Evolutionary conservation across 2,797 vertebrate species (phyloP), one percentile per base, ranked within the genome.

Genomic region (Ambastaia sidthimunki): DNA sequence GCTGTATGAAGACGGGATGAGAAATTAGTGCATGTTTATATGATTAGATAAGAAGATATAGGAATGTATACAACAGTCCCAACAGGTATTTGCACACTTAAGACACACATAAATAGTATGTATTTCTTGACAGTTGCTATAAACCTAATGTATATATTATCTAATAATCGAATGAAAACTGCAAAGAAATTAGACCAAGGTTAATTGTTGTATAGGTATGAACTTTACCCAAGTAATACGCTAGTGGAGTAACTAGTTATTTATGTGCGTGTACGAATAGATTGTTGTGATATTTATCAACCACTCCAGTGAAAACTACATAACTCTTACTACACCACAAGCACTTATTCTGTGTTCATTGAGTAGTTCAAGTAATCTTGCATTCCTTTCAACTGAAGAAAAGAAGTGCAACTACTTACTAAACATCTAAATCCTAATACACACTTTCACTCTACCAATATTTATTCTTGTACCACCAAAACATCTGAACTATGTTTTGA

Each of bases 351-450:
- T 7, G 1, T 74, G 15, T 60, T 59, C 71, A 31, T 25, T 62
- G n/a, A 59, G 44, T 21, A 63, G 59, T 31, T 48, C 41, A 10
- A 50, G 44, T 63, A 63, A 63, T 34, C 12, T 23, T 18, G 44
- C 71, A 73, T 73, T 73, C 71, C 55, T 60, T 18, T 18, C 10
- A 47, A 12, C 55, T 19, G 15, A 60, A 7, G 5, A 28, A 62
- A 59, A 25, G n/a, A 44, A 19, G 4, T 72, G 19, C 54, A 23
- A 18, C 7, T 16, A 15, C 7, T 21, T 59, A 10, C 41, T 71
- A 41, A 21, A 9, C 54, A 15, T 2, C 4, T 5, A 19, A 21
- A 21, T 52, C 18, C 31, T 57, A 28, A 28, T 1, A n/a, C 21
- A 28, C 47, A n/a, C 13, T 4, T 21, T 54, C 28, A 70, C 28